Evolutionary conservation across 30 jellyfish, hydroid and myxozoan genomes (phyloP), one percentile per base, ranked within the genome.

Genomic region (Aurelia aurita complex sp. Pacific): DNA sequence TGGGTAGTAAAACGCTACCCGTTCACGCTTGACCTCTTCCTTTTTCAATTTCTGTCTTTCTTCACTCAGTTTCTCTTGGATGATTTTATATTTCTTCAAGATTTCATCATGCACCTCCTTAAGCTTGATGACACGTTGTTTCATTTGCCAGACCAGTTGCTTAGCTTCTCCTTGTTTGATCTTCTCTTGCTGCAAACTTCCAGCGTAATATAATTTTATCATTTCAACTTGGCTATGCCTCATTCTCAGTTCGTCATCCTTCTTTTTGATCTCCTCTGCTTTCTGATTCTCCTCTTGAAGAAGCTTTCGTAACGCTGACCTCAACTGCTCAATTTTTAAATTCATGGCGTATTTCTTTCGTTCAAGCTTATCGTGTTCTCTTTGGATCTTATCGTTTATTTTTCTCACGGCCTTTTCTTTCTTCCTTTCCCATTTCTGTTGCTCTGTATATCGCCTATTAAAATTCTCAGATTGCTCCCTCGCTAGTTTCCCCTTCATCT

Each of bases 91-190:
- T 29, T 84, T 84, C 32, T 64, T n/a, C 18, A 43, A 2, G 38
- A 84, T 62, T 14, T 84, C 87, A 17, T 84, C 63, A 52, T 84
- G 85, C 40, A 84, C 17, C 2, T 63, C 78, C 32, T 84, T 68
- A 57, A 84, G 34, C 60, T 43, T 74, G 32, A 42, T 43, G 32
- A 77, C 66, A 32, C 79, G 68, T 18, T 73, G 87, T 32, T 84
- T 65, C 93, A 84, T 84, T 17, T 74, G 75, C 82, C 70, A 23
- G 14, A 84, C 78, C 82, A 55, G 35, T 19, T 73, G 82, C 38
- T 84, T 74, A 16, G 93, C 84, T 34, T 51, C 52, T 29, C 55
- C 87, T 65, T 67, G 84, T n/a, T 84, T 84, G 46, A 73, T 81
- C 42, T 84, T 84, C 68, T 84, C 93, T 53, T 67, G 42, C 61